Conservation (phyloP, 1,140 invertebrate species). For the Aphidius ervi region DNA sequence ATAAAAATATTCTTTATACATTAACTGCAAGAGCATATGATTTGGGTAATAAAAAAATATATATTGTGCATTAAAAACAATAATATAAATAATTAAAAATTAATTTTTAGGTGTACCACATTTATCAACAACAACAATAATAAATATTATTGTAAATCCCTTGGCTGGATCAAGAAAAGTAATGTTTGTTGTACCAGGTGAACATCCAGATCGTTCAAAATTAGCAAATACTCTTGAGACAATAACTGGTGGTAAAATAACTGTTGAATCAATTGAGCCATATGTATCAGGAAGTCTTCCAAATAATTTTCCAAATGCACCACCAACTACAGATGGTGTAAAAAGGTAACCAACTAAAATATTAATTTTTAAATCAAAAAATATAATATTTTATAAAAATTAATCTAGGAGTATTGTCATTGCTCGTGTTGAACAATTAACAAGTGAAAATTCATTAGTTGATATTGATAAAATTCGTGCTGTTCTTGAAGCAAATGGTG, state of each 20-base stretch:
- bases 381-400: background rate
- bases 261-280: constrained; percentile 68
- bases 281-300: constrained; percentile 52
- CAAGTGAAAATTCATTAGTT: constrained; percentile 40
- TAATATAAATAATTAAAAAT: background rate
- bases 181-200: constrained; percentile 72
- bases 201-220: constrained; percentile 65
- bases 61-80: no score
- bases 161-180: constrained; percentile 63
- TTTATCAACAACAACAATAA: constrained; percentile 63
- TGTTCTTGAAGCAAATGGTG: constrained; percentile 64
- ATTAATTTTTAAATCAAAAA: background rate
- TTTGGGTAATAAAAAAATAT: constrained; percentile 53
- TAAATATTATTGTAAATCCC: constrained; percentile 65
- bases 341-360: constrained; percentile 31
- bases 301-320: constrained; percentile 13
- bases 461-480: constrained; percentile 50
- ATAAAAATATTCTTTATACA: constrained; percentile 57
- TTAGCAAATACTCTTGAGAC: constrained; percentile 69
- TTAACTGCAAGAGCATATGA: constrained; percentile 74
- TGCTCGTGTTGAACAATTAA: constrained; percentile 53
- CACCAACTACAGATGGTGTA: constrained; percentile 22
- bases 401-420: constrained; percentile 68
- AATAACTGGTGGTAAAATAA: constrained; percentile 72
- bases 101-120: constrained; percentile 60